phyloP scores from a whole-genome alignment of 2,113 vertebrate genomes.

The Bubo bubo region DNA sequence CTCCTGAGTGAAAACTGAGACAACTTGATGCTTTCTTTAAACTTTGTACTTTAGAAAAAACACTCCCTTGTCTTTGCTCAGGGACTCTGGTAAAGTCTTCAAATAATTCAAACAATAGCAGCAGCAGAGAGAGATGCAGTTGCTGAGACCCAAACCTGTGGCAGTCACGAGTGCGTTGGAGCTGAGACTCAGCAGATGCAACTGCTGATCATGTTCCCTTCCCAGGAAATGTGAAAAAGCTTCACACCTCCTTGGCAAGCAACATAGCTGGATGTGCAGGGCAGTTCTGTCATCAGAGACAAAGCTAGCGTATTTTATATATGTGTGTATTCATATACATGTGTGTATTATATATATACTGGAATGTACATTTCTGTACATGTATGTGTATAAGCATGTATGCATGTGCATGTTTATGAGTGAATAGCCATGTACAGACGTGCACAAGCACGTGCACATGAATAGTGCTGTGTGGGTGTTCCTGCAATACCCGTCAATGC shows the following conservation, averaged over 20 bases:
- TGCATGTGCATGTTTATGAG: neutral
- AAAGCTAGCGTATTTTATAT: neutral
- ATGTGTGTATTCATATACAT: too few species aligned
- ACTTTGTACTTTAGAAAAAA: neutral
- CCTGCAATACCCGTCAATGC: neutral
- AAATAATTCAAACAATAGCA: neutral
- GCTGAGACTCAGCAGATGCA: neutral
- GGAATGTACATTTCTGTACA: neutral
- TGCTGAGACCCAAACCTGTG: neutral
- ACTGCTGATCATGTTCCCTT: neutral
- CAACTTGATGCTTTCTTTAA: neutral
- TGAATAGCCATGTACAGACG: neutral
- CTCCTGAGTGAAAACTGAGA: neutral
- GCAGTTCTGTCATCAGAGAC: neutral
- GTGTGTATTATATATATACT: neutral
- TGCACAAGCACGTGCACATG: neutral
- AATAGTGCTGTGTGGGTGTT: accelerated
- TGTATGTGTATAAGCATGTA: neutral
- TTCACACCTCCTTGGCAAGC: neutral
- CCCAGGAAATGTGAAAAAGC: neutral
- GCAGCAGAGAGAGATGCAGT: neutral
- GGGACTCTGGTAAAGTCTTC: neutral
- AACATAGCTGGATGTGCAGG: neutral
- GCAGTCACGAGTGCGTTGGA: accelerated
- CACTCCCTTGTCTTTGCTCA: neutral